Evolutionary conservation across 2,888 invertebrate genomes (phyloP), one percentile per base, ranked within the genome.

Genomic region (Chrysolina haemoptera): DNA sequence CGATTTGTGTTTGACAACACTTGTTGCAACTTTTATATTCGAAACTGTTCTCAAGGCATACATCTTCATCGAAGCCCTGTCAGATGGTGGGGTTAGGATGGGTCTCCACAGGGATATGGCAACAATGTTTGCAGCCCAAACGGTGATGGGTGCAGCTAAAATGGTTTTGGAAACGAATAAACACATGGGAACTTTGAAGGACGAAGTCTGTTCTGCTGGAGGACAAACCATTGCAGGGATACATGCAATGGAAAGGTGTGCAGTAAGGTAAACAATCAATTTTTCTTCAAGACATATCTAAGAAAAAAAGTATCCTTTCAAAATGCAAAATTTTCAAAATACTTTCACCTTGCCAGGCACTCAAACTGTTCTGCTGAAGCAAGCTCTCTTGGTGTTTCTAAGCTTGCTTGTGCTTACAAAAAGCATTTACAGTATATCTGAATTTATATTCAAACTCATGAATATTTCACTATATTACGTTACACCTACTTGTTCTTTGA

Each of bases 31-130:
- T 35, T 35, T 18, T 8, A 35, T 8, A 35, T 35, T 35, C 8
- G 35, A 27, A 14, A 8, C n/a, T 62, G 65, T 22, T 12, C 20
- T 89, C 41, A 84, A 94, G 94, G 92, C 94, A 68, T 98, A 95
- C 85, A 90, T 95, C 71, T 92, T 97, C 70, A 95, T 97, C 78
- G 98, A 98, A 89, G 96, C 97, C 0, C 86, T 98, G 79, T 94
- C 98, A 0, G 98, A 98, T 88, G 98, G 97, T 27, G 98, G 94
- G 0, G 98, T 98, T 0, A 94, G 94, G 85, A 94, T 95, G 90
- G 98, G 98, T 3, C 91, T 97, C 0, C 96, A 97, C 0, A 89
- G 98, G 76, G 92, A 91, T 62, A 90, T 94, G 87, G 95, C 98
- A 0, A 89, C 92, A 14, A 91, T 92, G 84, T 92, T 96, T 79